A percentile compares a stretch with the other conserved stretches of the same genome.
phyloP scores from a whole-genome alignment of 64 coral and sea anemone genomes.

The Cladopsammia gracilis region DNA sequence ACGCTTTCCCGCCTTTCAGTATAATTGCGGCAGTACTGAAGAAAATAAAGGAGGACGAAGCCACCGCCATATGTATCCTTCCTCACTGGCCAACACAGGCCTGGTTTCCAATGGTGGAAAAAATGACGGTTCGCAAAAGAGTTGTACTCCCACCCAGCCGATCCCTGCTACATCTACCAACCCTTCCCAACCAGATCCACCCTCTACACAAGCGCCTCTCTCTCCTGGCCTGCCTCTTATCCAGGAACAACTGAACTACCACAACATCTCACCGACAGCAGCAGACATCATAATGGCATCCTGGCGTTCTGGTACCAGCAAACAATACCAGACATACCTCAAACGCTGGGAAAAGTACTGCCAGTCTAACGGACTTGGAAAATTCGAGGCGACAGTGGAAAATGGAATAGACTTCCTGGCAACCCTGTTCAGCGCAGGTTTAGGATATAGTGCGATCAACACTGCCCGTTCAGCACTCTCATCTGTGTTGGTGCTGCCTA shows the following conservation, averaged over 20 bases:
- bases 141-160: not conserved
- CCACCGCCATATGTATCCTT: not conserved
- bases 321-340: constrained; percentile 1
- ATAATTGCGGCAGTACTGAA: constrained; percentile 3
- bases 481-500: not conserved
- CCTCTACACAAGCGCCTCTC: not conserved
- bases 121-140: not conserved
- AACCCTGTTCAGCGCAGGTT: not conserved
- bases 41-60: constrained; percentile 11
- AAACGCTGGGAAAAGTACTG: no score
- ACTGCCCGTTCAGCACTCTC: constrained; percentile 24
- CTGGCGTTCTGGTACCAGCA: not conserved
- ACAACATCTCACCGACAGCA: not conserved
- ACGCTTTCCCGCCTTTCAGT: constrained; percentile 43
- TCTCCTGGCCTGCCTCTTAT: not conserved
- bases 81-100: constrained; percentile 16
- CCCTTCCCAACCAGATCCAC: not conserved
- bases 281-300: not conserved
- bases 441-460: constrained; percentile 29
- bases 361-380: no score
- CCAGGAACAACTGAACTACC: not conserved
- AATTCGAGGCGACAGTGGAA: not conserved
- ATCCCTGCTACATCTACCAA: not conserved
- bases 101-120: not conserved
- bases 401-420: not conserved